Evolutionary conservation across 2,888 invertebrate species (phyloP).

Genomic region (Parthenolecanium corni): DNA sequence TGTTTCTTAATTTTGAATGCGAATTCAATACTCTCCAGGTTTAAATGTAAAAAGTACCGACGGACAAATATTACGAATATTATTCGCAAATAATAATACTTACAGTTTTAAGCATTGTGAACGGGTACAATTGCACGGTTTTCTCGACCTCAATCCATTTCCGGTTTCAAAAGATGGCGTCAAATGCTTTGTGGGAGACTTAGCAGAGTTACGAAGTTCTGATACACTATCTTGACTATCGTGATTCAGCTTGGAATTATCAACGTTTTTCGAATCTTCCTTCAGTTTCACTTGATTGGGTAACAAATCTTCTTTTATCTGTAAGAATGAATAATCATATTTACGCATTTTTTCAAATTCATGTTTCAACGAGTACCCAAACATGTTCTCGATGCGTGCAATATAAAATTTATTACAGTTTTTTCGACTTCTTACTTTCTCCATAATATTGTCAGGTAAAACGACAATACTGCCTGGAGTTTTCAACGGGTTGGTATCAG

Average conservation of each 20-base stretch:
- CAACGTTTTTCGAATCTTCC: background rate
- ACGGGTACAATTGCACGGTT: constrained; percentile 98
- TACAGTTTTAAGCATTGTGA: constrained; percentile 94
- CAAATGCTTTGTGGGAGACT: constrained; percentile 5
- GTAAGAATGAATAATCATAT: background rate
- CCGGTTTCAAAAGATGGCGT: background rate
- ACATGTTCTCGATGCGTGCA: background rate
- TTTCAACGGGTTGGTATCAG: constrained; percentile 4
- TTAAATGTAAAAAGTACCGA: too few relatives aligned
- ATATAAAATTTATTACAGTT: too few relatives aligned
- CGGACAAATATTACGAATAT: too few relatives aligned
- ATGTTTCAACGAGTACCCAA: too few relatives aligned
- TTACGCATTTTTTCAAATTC: too few relatives aligned
- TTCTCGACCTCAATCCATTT: constrained; percentile 50
- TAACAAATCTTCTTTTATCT: constrained; percentile 12
- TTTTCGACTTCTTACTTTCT: background rate
- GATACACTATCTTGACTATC: constrained; percentile 6
- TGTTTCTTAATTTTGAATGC: too few relatives aligned
- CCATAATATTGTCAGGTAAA: constrained; percentile 8
- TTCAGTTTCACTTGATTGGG: constrained; percentile 6
- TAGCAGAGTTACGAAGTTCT: background rate
- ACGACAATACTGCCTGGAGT: constrained; percentile 4
- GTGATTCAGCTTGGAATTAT: background rate
- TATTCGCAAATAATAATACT: constrained; percentile 40
- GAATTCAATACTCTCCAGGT: too few relatives aligned